phyloP scores from a whole-genome alignment of 1,140 invertebrate genomes.

The Glomeris maerens region DNA sequence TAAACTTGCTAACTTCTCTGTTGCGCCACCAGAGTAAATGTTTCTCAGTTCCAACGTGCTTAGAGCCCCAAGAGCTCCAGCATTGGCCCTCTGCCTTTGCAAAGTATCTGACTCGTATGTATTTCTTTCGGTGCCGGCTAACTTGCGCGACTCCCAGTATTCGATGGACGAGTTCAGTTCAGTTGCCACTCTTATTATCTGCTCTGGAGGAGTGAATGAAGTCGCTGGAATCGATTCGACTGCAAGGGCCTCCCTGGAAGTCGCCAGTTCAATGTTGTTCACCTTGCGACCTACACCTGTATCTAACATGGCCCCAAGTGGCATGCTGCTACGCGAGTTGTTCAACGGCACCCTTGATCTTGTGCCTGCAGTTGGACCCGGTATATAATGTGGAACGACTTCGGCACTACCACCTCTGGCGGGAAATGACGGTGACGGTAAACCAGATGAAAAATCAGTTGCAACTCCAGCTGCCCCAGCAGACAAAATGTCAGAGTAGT shows the following conservation, averaged over 20 bases:
- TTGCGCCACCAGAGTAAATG: slow-evolving; percentile 18
- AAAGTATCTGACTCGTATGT: slow-evolving; percentile 24
- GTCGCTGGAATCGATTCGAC: not conserved
- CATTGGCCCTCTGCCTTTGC: slow-evolving; percentile 14
- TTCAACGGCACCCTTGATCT: not conserved
- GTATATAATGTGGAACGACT: not conserved
- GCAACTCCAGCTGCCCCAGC: slow-evolving; percentile 1
- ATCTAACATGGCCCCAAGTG: not conserved
- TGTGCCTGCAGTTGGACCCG: no score
- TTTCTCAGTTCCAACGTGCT: slow-evolving; percentile 14
- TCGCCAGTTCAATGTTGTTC: slow-evolving; percentile 45
- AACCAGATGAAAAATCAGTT: not conserved
- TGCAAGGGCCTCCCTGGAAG: not conserved
- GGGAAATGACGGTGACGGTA: not conserved
- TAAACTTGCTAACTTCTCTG: slow-evolving; percentile 16
- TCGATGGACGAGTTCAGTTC: slow-evolving; percentile 20
- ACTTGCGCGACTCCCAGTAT: slow-evolving; percentile 19
- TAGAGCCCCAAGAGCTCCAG: not conserved
- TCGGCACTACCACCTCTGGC: not conserved
- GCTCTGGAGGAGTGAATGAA: not conserved
- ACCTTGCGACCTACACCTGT: slow-evolving; percentile 56
- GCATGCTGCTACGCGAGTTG: not conserved
- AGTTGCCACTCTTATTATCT: not conserved
- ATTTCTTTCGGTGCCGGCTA: slow-evolving; percentile 21
- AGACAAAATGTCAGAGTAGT: slow-evolving; percentile 60